Evolutionary conservation across 2,797 vertebrate genomes (phyloP).

Genomic region (Agapornis canus): DNA sequence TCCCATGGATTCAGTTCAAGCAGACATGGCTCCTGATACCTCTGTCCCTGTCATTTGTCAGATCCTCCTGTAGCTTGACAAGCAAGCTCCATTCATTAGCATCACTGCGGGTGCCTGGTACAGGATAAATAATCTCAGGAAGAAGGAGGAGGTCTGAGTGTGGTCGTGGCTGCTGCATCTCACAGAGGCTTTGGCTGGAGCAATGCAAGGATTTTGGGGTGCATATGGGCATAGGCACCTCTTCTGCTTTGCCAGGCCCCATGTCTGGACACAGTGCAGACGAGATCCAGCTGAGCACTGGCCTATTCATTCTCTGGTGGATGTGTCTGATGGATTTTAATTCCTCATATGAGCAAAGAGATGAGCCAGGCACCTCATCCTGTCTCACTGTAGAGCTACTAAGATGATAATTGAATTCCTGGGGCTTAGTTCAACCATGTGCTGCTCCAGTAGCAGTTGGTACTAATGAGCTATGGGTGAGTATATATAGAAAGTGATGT

Average conservation of each 20-base stretch:
- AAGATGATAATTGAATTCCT: background rate
- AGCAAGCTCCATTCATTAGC: background rate
- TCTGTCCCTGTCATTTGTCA: background rate
- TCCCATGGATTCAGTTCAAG: background rate
- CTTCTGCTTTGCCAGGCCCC: background rate
- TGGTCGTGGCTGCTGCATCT: background rate
- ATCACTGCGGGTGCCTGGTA: background rate
- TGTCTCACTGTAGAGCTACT: background rate
- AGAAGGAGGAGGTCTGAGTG: background rate
- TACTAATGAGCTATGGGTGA: background rate
- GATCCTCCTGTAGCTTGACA: background rate
- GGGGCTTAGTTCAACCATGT: background rate
- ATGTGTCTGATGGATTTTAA: background rate
- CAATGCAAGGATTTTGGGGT: background rate
- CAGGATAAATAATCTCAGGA: background rate
- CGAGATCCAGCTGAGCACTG: background rate
- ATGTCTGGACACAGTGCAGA: background rate
- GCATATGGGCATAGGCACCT: background rate
- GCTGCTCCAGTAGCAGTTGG: background rate
- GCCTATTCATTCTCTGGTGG: background rate
- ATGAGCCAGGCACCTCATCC: background rate
- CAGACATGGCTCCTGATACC: background rate
- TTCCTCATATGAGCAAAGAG: background rate
- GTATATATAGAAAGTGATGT: background rate
- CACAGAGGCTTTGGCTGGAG: background rate